These are phyloP conservation scores for Epinephelus moara DNA, from an alignment of 2,113 vertebrate species.

Conservation along the genomic window DNA sequence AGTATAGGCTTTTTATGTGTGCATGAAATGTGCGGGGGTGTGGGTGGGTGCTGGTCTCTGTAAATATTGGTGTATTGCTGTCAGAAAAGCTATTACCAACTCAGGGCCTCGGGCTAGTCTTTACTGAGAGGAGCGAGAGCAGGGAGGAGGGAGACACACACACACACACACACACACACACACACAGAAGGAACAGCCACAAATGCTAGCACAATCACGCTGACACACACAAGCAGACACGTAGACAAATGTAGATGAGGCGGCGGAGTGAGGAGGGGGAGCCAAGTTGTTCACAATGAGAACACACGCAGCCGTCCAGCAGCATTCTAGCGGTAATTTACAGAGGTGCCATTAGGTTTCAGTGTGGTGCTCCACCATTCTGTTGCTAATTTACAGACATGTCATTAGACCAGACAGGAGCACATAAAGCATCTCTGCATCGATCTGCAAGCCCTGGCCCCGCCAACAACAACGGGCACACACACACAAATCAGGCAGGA, in stretches of 20 bases:
- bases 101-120: conserved; percentile 76
- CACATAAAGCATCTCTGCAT: conserved; percentile 79
- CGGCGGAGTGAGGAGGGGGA: conserved; percentile 24
- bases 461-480: conserved; percentile 27
- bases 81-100: conserved; percentile 85
- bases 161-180: conserved; percentile 9
- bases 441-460: conserved; percentile 65
- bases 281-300: conserved; percentile 72
- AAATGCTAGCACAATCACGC: conserved; percentile 50
- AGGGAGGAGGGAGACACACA: conserved; percentile 31
- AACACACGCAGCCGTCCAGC: conserved; percentile 72
- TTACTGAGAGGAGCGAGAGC: conserved; percentile 73
- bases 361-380: conserved; percentile 67
- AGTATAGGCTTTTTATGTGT: conserved; percentile 67
- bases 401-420: conserved; percentile 79
- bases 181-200: conserved; percentile 32
- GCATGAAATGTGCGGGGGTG: conserved; percentile 68
- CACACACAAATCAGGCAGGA: conserved; percentile 29
- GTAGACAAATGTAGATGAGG: conserved; percentile 71
- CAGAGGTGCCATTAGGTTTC: conserved; percentile 77
- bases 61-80: conserved; percentile 84
- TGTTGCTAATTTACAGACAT: conserved; percentile 80
- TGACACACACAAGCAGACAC: conserved; percentile 33
- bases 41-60: conserved; percentile 78
- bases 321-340: conserved; percentile 74